Base-by-base conservation (phyloP, 2,113 vertebrate species). In the Hyperopisus bebe region DNA sequence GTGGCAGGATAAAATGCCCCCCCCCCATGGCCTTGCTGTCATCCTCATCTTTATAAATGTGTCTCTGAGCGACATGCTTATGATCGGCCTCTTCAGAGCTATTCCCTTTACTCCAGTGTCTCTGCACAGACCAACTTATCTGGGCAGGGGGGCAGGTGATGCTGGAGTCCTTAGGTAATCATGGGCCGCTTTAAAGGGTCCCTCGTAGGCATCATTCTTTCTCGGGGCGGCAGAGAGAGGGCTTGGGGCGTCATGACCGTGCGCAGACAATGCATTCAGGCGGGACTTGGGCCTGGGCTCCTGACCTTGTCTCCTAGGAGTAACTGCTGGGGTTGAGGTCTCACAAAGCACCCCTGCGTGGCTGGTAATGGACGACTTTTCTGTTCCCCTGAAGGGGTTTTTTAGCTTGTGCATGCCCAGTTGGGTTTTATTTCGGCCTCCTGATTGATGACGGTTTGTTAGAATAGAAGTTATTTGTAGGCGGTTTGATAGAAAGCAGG, bases 21-120 rank as follows among this genome's bases (percentile, higher is more conserved):
- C 39, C 31, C 50, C 10, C 89, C 35, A 27, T 44, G 13, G 48
- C 48, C 24, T 13, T 42, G 9, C 48, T 46, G 13, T 39, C 87
- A 13, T 31, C 39, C 87, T 88, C 53, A 44, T 62, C 53, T 44
- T 62, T 42, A 66, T 66, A 88, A 88, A 88, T 58, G 53, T 88
- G 53, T 62, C 87, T 66, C 55, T 44, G 39, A 46, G 35, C 87
- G 35, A 44, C 55, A 46, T 24, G 21, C 17, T 44, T 9, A 66
- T 31, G 27, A 53, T 53, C 3, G 3, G 87, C 31, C 27, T 46
- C 39, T 66, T 88, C 87, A n/a, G 7, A 46, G 21, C 31, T 31
- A 46, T 44, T 62, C 4, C 46, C 44, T 1, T 15, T 44, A 46
- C n/a, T 47, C 53, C 42, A 27, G 46, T 31, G 74, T 70, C 39